Evolutionary conservation across 1,140 invertebrate genomes (phyloP), one percentile per base, ranked within the genome.

Genomic region (Andricus grossulariae): DNA sequence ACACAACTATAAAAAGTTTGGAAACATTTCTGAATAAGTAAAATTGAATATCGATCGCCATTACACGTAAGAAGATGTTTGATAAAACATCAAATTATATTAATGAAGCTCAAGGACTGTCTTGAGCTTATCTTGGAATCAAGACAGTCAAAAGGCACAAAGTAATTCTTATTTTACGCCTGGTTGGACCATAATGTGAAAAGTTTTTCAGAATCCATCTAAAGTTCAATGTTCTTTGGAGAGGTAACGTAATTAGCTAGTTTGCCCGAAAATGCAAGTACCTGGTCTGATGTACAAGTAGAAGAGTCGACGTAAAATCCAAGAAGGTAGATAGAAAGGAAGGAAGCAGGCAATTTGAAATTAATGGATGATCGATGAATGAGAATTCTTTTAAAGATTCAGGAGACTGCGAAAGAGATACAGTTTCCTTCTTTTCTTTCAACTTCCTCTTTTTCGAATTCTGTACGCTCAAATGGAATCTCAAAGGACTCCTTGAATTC

Each of bases 341-440:
- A 66, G 57, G 11, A 66, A 32, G 60, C 21, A 39, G 60, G 60
- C 60, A n/a, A 66, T 66, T 66, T 66, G 5, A 66, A 66, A 66
- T 66, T 45, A 66, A 66, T 66, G 60, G 60, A 66, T 66, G 60
- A 66, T 66, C 60, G 60, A 66, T 66, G 60, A 66, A 66, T 32
- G 60, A 66, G 60, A 66, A 66, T 66, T 66, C 60, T 39, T 66
- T 66, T 66, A 66, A 66, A 66, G 60, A 66, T 66, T 66, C 57
- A 66, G 32, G 57, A 11, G 15, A 66, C 57, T 66, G 57, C 57
- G 39, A 45, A 45, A 11, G 39, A 8, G 39, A 45, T 45, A 45
- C 39, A 10, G 39, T 45, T 66, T 32, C 60, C 10, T 66, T 21
- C 60, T 32, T 74, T 54, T 25, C 16, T 18, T 72, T 51, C 6